Percentiles rank a stretch among this genome's conserved stretches.
These are phyloP conservation scores for Aphelinus atriplicis DNA, from an alignment of 1,140 invertebrate species.

Conservation along the genomic window DNA sequence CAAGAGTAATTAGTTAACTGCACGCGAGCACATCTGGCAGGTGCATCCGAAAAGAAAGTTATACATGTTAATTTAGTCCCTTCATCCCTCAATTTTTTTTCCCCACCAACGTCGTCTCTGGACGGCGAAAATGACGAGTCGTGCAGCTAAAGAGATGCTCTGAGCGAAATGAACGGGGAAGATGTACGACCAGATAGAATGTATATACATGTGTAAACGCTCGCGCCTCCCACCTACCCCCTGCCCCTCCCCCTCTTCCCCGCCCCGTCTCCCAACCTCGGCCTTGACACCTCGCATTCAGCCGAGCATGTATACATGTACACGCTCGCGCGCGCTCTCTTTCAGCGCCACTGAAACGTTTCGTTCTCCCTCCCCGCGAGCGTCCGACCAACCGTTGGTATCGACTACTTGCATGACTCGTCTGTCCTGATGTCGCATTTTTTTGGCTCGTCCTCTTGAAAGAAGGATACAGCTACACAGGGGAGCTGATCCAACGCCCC, in stretches of 20 bases:
- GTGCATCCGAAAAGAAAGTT: slow-evolving; percentile 2
- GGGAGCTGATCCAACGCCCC: too few relatives aligned
- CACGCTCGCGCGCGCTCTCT: background rate
- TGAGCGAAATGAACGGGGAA: too few relatives aligned
- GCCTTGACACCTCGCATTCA: slow-evolving; percentile 29
- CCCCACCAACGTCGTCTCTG: background rate
- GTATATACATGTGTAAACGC: background rate
- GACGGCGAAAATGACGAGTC: background rate
- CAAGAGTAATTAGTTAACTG: slow-evolving; percentile 26
- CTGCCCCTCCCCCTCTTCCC: too few relatives aligned
- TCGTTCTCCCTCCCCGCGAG: background rate
- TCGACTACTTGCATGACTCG: slow-evolving; percentile 15
- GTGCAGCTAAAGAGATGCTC: background rate
- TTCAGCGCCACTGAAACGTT: background rate
- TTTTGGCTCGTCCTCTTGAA: too few relatives aligned
- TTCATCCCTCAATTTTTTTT: background rate
- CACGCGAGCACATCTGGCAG: background rate
- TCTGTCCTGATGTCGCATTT: too few relatives aligned
- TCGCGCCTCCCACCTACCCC: background rate
- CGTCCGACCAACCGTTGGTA: slow-evolving; percentile 19
- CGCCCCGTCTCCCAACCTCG: background rate
- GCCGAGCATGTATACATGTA: background rate
- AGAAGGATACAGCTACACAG: too few relatives aligned
- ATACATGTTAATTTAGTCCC: background rate
- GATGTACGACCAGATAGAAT: too few relatives aligned